Percentiles rank a stretch among this genome's conserved stretches.
phyloP scores from a whole-genome alignment of 2,888 invertebrate genomes.

The Phanerotoma sp. region DNA sequence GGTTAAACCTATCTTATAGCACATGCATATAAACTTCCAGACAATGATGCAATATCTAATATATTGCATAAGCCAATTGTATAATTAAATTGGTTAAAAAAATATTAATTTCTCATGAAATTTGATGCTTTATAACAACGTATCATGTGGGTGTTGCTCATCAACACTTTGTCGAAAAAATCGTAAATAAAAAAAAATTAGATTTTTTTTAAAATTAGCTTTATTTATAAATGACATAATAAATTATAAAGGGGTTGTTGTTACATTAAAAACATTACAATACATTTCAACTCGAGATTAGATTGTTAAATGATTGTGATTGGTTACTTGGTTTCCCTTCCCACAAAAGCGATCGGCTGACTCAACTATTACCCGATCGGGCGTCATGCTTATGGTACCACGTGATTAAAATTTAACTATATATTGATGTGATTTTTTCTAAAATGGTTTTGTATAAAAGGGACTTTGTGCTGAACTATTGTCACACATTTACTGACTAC shows the following conservation, averaged over 20 bases:
- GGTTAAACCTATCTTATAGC: neutral
- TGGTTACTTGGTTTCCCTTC: constrained; percentile 32
- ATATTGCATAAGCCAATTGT: too few species aligned
- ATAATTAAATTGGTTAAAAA: neutral
- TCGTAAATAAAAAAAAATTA: too few species aligned
- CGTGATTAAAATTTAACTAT: constrained; percentile 38
- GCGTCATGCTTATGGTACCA: constrained; percentile 43
- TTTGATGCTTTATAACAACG: too few species aligned
- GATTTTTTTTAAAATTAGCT: too few species aligned
- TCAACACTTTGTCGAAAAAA: too few species aligned
- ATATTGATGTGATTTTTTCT: constrained; percentile 43
- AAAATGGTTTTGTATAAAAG: constrained; percentile 48
- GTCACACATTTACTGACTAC: constrained; percentile 50
- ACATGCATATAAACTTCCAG: too few species aligned
- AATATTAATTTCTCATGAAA: too few species aligned
- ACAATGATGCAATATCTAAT: too few species aligned
- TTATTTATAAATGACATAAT: constrained; percentile 1
- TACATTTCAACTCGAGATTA: too few species aligned
- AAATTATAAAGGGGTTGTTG: constrained; percentile 27
- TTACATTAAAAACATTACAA: constrained; percentile 1
- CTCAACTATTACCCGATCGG: constrained; percentile 43
- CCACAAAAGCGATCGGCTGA: constrained; percentile 42
- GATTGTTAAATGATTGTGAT: constrained; percentile 37
- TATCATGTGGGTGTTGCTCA: too few species aligned
- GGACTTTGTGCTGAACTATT: constrained; percentile 33